phyloP scores from a whole-genome alignment of 2,113 vertebrate species.

The Chlamydotis undulata region DNA sequence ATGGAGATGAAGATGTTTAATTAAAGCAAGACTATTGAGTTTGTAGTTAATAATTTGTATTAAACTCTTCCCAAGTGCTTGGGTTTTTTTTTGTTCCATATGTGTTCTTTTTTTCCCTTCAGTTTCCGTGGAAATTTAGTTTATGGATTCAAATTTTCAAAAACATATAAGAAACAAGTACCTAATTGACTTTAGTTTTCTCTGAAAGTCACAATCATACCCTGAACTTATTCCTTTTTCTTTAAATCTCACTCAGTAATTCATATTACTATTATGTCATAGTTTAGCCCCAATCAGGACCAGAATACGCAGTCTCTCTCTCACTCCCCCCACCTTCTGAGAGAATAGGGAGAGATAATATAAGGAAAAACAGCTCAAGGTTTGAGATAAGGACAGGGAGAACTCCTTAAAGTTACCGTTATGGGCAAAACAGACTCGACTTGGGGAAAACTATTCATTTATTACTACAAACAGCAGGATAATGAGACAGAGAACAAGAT shows the following conservation, averaged over 20 bases:
- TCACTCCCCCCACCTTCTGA: no score
- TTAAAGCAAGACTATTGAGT: neutral
- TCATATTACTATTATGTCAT: neutral
- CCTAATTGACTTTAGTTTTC: neutral
- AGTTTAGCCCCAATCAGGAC: no score
- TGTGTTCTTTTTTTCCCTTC: neutral
- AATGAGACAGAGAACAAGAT: no score
- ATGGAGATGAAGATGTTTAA: neutral
- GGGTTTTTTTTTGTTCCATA: rapidly evolving
- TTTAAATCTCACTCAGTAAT: neutral
- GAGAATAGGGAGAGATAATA: no score
- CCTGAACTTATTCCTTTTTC: neutral
- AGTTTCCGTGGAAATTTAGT: neutral
- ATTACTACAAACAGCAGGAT: no score
- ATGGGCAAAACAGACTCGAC: no score
- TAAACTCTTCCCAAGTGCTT: neutral
- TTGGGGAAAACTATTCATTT: no score
- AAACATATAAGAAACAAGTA: neutral
- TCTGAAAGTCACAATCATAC: neutral
- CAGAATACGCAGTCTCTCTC: no score
- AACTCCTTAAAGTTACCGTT: no score
- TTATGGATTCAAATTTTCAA: neutral
- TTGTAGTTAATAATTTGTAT: neutral
- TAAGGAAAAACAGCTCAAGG: no score
- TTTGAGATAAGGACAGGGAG: no score